A percentile compares a stretch with the other conserved stretches of the same genome.
Evolutionary conservation across 2,797 vertebrate species (phyloP).

Genomic region (Bucorvus abyssinicus): DNA sequence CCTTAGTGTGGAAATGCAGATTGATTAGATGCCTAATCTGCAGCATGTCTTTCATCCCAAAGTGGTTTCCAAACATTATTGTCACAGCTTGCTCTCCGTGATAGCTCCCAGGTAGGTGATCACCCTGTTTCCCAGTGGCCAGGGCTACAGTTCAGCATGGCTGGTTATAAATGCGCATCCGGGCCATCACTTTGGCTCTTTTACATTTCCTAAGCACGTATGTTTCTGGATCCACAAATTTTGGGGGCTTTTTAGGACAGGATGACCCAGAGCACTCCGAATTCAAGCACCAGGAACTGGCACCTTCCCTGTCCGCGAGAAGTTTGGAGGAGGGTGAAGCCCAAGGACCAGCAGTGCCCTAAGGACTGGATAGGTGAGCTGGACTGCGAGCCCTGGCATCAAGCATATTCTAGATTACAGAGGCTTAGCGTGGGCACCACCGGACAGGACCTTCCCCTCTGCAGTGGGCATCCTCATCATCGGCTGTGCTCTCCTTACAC

Average conservation of each 20-base stretch:
- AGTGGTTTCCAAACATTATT: not conserved
- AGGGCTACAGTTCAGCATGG: not conserved
- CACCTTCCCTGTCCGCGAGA: not conserved
- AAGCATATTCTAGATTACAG: not conserved
- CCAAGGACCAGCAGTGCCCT: not conserved
- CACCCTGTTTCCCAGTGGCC: not conserved
- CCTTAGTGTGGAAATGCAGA: conserved; percentile 23
- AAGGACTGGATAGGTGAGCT: not conserved
- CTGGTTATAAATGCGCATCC: not conserved
- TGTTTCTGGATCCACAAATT: not conserved
- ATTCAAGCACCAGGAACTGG: not conserved
- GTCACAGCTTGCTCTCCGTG: not conserved
- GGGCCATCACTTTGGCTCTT: not conserved
- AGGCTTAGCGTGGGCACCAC: fast-evolving
- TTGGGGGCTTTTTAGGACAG: not conserved
- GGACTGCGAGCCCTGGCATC: not conserved
- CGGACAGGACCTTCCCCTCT: not conserved
- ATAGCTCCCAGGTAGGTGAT: not conserved
- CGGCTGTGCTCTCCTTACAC: not conserved
- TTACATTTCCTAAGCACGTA: not conserved
- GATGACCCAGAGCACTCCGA: not conserved
- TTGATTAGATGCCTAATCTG: conserved; percentile 56
- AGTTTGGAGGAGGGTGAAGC: not conserved
- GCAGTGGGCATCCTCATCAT: not conserved
- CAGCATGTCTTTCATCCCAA: conserved; percentile 8